phyloP scores from a whole-genome alignment of 1,140 invertebrate species.

The Himalopsyche phryganea region DNA sequence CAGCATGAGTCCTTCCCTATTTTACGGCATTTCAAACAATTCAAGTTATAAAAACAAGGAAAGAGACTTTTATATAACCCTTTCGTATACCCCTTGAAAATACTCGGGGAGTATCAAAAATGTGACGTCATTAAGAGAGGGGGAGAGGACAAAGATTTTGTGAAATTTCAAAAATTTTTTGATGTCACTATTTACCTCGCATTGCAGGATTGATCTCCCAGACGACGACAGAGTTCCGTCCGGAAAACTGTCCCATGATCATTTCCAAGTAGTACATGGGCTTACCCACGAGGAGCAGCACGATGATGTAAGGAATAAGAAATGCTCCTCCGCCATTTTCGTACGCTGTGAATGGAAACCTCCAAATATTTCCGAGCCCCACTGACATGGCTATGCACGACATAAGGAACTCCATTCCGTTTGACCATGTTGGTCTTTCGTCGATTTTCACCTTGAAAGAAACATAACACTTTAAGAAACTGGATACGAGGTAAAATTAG shows the following conservation, averaged over 20 bases:
- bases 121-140: too few species aligned
- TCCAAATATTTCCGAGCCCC: conserved; percentile 82
- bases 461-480: too few species aligned
- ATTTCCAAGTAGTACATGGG: conserved; percentile 86
- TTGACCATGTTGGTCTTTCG: conserved; percentile 66
- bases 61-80: too few species aligned
- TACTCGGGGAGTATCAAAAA: too few species aligned
- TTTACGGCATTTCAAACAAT: too few species aligned
- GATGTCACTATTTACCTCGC: conserved; percentile 52
- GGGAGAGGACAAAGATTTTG: too few species aligned
- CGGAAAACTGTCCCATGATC: conserved; percentile 68
- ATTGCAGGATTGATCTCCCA: conserved; percentile 53
- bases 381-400: conserved; percentile 81
- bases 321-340: conserved; percentile 76
- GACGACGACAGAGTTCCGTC: conserved; percentile 61
- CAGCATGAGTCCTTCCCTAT: too few species aligned
- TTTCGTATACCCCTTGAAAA: too few species aligned
- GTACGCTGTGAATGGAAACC: conserved; percentile 74
- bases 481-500: too few species aligned
- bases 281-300: conserved; percentile 72
- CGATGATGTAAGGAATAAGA: conserved; percentile 72
- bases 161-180: too few species aligned
- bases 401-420: conserved; percentile 74
- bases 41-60: too few species aligned
- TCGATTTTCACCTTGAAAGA: too few species aligned